These are phyloP conservation scores for Urosaurus nigricauda DNA, from an alignment of 2,797 vertebrate genomes.

Conservation along the genomic window DNA sequence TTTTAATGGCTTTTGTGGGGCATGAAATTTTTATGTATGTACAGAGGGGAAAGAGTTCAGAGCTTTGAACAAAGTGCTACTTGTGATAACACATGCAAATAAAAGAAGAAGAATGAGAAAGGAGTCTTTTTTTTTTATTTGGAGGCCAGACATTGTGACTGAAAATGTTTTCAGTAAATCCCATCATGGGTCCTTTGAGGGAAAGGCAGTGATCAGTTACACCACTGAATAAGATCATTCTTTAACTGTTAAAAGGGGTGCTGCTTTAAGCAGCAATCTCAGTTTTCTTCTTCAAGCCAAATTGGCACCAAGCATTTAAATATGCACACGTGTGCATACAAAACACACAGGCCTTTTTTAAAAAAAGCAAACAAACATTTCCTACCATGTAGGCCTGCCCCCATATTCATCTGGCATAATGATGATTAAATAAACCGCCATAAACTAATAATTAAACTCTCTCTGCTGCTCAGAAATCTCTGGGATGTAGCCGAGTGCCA, in stretches of 20 bases:
- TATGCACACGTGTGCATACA: no score
- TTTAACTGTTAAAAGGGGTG: slow-evolving; percentile 51
- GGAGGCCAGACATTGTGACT: not conserved
- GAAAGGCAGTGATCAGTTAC: slow-evolving; percentile 44
- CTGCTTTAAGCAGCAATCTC: slow-evolving; percentile 30
- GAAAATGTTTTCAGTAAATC: slow-evolving; percentile 39
- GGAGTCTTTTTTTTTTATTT: not conserved
- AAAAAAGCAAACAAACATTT: not conserved
- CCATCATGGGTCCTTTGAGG: slow-evolving; percentile 38
- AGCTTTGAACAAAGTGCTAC: not conserved
- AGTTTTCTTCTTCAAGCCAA: slow-evolving; percentile 25
- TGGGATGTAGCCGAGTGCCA: slow-evolving; percentile 25
- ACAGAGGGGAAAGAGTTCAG: slow-evolving; percentile 44
- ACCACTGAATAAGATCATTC: slow-evolving; percentile 49
- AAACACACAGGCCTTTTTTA: not conserved
- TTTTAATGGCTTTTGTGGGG: slow-evolving; percentile 39
- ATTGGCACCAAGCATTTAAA: slow-evolving; percentile 28
- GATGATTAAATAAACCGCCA: slow-evolving; percentile 42
- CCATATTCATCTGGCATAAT: not conserved
- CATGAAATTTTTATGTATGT: slow-evolving; percentile 61
- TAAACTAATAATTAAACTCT: slow-evolving; percentile 44
- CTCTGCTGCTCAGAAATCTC: slow-evolving; percentile 32
- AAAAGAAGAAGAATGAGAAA: not conserved
- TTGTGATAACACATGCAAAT: not conserved
- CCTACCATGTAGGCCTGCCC: slow-evolving; percentile 25